Base-by-base conservation (phyloP, 2,113 vertebrate species). In the Megaceryle maxima region DNA sequence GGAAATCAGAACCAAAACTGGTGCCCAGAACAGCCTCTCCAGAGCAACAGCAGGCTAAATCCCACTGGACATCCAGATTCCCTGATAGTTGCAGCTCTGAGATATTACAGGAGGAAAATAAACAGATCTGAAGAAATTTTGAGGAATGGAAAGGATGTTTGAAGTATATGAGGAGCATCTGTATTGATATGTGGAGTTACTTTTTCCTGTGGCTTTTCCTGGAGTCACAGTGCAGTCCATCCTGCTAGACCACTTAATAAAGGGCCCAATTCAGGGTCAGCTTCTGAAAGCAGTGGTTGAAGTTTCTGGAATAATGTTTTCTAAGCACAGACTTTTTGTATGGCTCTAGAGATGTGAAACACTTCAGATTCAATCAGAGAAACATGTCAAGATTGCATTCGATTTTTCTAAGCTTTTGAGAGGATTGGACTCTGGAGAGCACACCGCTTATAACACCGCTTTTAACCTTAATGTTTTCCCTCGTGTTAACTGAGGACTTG, bases 51-150 rank as follows among this genome's bases (percentile, higher is more conserved):
- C 22, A 33, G 67, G 57, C 14, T 11, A 14, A 75, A 37, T 43
- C 67, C 37, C 63, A 2, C 75, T 2, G 33, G 26, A 4, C 13
- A 5, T n/a, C 0, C 1, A 0, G n/a, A 78, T 66, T 79, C 39
- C 50, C 24, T 16, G 43, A 10, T 18, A 76, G 76, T 60, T 78
- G 35, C 11, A 17, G 33, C 20, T 78, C 46, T 24, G 72, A 35
- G 56, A 16, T 41, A 13, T n/a, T 56, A 14, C 0, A 1, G 28
- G 57, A 81, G 39, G 28, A 62, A 90, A 83, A 78, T 2, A 48
- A 81, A 74, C 16, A 5, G 6, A 22, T 51, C 37, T 22, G 17
- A 50, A 66, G 60, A 41, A 81, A 78, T 51, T 51, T 7, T 75
- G 51, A 37, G 60, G 83, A 53, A 64, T 8, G 31, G 75, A 57